Evolutionary conservation across 2,113 vertebrate genomes (phyloP), one percentile per base, ranked within the genome.

Genomic region (Pachyramphus minor): DNA sequence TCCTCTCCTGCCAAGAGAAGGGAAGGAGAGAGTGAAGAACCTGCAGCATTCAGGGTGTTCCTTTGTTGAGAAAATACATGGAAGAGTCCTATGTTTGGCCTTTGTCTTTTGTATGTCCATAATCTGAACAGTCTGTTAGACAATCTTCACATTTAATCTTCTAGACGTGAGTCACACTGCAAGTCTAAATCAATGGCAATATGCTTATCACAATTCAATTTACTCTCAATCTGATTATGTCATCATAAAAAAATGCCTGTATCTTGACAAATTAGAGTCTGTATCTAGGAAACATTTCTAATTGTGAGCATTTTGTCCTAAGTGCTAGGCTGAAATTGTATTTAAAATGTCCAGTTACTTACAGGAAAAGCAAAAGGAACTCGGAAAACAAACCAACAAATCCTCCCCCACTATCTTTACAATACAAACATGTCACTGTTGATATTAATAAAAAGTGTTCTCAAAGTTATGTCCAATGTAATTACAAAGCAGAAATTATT

Each of bases 171-270:
- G 64, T 88, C 80, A 79, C 33, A 10, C 74, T 89, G 93, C 73
- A 64, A 95, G 74, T 45, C 72, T 66, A 80, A 92, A 83, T 94
- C 87, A 91, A 94, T 92, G 93, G 91, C 93, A 96, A 96, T 45
- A 85, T 8, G 33, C 81, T 96, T 92, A 92, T 45, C 72, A 72
- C 87, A 95, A 95, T 95, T 96, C 90, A 94, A 93, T 97, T 95
- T 62, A 90, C 84, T 80, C 87, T 86, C 66, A n/a, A 96, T 91
- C 58, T 77, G 73, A 91, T 96, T 96, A 93, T 45, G 47, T 72
- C 60, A 69, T 94, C 67, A 74, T 60, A 74, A 79, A 83, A 31
- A 94, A 78, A 81, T 63, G 59, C 76, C 72, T 81, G 73, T 39
- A 82, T 80, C 80, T 77, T 79, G 74, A 96, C 84, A 95, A 93